Evolutionary conservation across 2,888 invertebrate genomes (phyloP), one percentile per base, ranked within the genome.

Genomic region (Phania funesta): DNA sequence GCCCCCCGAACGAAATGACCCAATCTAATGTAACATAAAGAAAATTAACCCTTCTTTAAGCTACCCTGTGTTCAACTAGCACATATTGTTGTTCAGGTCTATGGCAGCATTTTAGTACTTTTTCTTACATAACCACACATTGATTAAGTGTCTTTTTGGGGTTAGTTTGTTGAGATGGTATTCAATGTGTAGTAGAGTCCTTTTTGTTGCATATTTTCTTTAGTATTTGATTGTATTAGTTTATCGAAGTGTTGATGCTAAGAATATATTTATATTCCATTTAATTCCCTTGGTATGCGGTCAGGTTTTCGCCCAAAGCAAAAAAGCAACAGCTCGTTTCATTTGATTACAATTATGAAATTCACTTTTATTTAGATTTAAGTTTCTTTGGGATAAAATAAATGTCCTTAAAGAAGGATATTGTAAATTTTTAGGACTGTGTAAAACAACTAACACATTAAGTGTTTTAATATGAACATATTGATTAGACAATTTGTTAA

Each of bases 131-230:
- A 68, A 68, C 68, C 54, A 67, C 67, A 68, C 67, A 68, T 48
- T 76, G 73, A 77, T 77, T 81, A 77, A 67, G 76, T 73, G 41
- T 35, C 41, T 68, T 77, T 76, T n/a, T n/a, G n/a, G n/a, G 4
- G 41, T 1, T 41, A 7, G n/a, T 41, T 16, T 16, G 5, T 44
- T n/a, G n/a, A n/a, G n/a, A n/a, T n/a, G n/a, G n/a, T n/a, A n/a
- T n/a, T n/a, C n/a, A n/a, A n/a, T n/a, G n/a, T n/a, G n/a, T n/a
- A n/a, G n/a, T n/a, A n/a, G n/a, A n/a, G n/a, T n/a, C n/a, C n/a
- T n/a, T n/a, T n/a, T n/a, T n/a, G n/a, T n/a, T n/a, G n/a, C n/a
- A n/a, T n/a, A n/a, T n/a, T n/a, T n/a, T n/a, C n/a, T n/a, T n/a
- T n/a, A n/a, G n/a, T n/a, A n/a, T n/a, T n/a, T n/a, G n/a, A n/a